Percentiles rank a stretch among this genome's conserved stretches.
phyloP scores from a whole-genome alignment of 2,797 vertebrate species.

The Catamblyrhynchus diadema region DNA sequence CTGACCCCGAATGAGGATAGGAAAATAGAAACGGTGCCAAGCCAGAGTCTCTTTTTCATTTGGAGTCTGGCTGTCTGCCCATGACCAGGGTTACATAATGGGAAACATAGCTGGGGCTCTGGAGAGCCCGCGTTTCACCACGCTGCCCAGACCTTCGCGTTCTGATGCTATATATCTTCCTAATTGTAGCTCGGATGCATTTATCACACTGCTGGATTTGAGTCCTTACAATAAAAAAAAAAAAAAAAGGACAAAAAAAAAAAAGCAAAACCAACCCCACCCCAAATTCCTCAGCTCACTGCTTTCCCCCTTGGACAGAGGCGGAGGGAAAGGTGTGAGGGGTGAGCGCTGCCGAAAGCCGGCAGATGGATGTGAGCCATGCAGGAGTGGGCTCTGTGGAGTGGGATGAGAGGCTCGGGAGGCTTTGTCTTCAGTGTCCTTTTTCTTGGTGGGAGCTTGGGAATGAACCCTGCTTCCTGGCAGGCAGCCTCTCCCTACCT shows the following conservation, averaged over 20 bases:
- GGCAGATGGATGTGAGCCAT: not conserved
- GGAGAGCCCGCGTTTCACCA: slow-evolving; percentile 92
- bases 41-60: slow-evolving; percentile 99
- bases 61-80: slow-evolving; percentile 99
- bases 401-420: not conserved
- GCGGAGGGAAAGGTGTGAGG: slow-evolving; percentile 52
- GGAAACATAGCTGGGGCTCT: slow-evolving; percentile 99
- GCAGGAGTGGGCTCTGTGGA: not conserved
- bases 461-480: not conserved
- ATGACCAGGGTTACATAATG: slow-evolving; percentile 99
- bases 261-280: slow-evolving; percentile 17
- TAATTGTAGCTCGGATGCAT: slow-evolving; percentile 91
- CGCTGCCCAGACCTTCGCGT: slow-evolving; percentile 91
- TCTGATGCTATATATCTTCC: slow-evolving; percentile 97
- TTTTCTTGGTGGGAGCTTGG: not conserved
- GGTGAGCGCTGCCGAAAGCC: not conserved
- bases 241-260: slow-evolving; percentile 62
- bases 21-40: slow-evolving; percentile 99
- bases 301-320: slow-evolving; percentile 61
- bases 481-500: not conserved
- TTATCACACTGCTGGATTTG: slow-evolving; percentile 94
- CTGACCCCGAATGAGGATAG: slow-evolving; percentile 99
- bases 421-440: not conserved
- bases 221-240: slow-evolving; percentile 78
- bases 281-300: slow-evolving; percentile 67